Percentiles rank a stretch among this genome's conserved stretches.
Conservation (phyloP, 1,140 invertebrate genomes). For the Bombus sibiricus region DNA sequence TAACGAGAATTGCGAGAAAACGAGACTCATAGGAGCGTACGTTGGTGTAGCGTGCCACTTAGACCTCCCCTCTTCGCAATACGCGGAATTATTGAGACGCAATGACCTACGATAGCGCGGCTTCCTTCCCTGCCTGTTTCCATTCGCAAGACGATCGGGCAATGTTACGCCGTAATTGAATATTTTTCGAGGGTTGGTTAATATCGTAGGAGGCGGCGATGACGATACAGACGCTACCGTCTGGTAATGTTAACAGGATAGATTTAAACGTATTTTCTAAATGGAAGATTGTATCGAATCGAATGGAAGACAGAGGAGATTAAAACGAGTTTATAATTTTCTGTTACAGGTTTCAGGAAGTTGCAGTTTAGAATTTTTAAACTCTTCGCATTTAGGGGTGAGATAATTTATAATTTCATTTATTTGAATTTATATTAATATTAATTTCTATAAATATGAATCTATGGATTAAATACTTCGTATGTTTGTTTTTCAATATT, state of each 20-base stretch:
- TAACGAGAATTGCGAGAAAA: conserved; percentile 31
- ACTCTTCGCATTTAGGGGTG: background rate
- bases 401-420: background rate
- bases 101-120: background rate
- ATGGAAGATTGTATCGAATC: background rate
- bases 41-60: conserved; percentile 15
- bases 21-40: background rate
- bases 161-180: conserved; percentile 7
- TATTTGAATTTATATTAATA: background rate
- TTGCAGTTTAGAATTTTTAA: background rate
- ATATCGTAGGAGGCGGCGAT: background rate
- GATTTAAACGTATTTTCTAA: background rate
- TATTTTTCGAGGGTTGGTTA: conserved; percentile 9
- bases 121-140: background rate
- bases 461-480: background rate
- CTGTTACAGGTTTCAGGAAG: background rate
- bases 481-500: background rate
- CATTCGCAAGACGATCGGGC: background rate
- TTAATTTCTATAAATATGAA: background rate
- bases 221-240: background rate
- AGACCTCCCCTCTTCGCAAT: background rate
- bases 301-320: background rate
- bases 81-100: conserved; percentile 50
- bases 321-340: background rate
- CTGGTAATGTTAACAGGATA: background rate